These are phyloP conservation scores for Cydia amplana DNA, from an alignment of 1,140 invertebrate genomes.

Conservation along the genomic window DNA sequence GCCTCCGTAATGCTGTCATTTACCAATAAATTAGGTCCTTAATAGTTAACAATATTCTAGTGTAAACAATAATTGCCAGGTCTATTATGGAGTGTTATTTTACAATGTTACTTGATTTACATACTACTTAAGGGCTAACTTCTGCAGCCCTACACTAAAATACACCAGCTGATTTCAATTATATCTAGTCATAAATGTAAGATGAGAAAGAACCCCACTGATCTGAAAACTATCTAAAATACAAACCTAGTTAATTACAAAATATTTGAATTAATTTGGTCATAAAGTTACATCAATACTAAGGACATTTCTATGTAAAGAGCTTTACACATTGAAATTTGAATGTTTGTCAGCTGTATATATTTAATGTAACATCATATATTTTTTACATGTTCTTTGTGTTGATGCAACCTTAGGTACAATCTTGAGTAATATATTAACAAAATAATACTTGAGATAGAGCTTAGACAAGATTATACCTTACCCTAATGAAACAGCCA, in stretches of 20 bases:
- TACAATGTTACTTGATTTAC: constrained; percentile 24
- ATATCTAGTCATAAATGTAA: constrained; percentile 14
- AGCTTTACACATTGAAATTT: neutral
- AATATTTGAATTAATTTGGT: constrained; percentile 12
- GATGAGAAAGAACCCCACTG: constrained; percentile 23
- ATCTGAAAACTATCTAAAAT: constrained; percentile 7
- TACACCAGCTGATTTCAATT: constrained; percentile 28
- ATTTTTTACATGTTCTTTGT: neutral
- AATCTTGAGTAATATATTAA: constrained; percentile 20
- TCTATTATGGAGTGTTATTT: constrained; percentile 31
- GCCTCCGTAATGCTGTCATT: constrained; percentile 35
- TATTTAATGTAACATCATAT: neutral
- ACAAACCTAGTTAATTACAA: constrained; percentile 19
- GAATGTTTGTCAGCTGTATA: neutral
- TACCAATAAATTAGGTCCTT: constrained; percentile 42
- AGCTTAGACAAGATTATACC: constrained; percentile 4
- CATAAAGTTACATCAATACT: neutral
- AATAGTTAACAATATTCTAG: constrained; percentile 34
- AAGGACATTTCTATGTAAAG: neutral
- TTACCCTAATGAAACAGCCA: constrained; percentile 1
- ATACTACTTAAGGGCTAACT: neutral
- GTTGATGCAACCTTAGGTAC: constrained; percentile 7
- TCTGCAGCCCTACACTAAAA: constrained; percentile 19
- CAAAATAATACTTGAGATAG: constrained; percentile 28
- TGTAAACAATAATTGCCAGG: constrained; percentile 36